phyloP scores from a whole-genome alignment of 2,888 invertebrate genomes.

The Sturmia bella region DNA sequence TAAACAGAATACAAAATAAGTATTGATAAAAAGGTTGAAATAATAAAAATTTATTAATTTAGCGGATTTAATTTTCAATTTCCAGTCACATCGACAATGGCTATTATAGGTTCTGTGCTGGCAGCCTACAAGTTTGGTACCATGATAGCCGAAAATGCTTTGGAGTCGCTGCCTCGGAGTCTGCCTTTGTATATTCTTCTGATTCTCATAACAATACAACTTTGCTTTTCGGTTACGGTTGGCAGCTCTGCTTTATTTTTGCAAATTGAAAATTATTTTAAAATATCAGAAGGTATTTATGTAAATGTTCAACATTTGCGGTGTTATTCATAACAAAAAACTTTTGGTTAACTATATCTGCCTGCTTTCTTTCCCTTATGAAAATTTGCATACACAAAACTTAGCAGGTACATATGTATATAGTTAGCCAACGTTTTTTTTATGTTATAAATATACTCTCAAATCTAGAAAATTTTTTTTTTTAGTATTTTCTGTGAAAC shows the following conservation, averaged over 20 bases:
- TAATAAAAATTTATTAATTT: neutral
- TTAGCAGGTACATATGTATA: too few relatives aligned
- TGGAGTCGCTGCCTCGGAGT: conserved; percentile 87
- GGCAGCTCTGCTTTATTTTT: conserved; percentile 91
- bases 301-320: too few relatives aligned
- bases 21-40: too few relatives aligned
- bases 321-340: too few relatives aligned
- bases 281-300: conserved; percentile 88
- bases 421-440: too few relatives aligned
- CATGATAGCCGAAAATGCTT: conserved; percentile 85
- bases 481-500: conserved; percentile 89
- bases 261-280: conserved; percentile 89
- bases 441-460: too few relatives aligned
- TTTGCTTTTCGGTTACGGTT: conserved; percentile 89
- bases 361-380: too few relatives aligned
- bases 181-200: conserved; percentile 86
- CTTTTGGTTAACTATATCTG: too few relatives aligned
- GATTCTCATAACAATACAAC: conserved; percentile 88
- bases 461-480: too few relatives aligned
- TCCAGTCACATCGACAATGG: conserved; percentile 85
- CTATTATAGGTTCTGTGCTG: conserved; percentile 85
- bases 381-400: too few relatives aligned
- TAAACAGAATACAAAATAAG: too few relatives aligned
- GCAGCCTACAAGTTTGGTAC: conserved; percentile 86
- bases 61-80: neutral